Percentiles rank a stretch among this genome's conserved stretches.
phyloP scores from a whole-genome alignment of 2,797 vertebrate genomes.

The Dicrostonyx torquatus region DNA sequence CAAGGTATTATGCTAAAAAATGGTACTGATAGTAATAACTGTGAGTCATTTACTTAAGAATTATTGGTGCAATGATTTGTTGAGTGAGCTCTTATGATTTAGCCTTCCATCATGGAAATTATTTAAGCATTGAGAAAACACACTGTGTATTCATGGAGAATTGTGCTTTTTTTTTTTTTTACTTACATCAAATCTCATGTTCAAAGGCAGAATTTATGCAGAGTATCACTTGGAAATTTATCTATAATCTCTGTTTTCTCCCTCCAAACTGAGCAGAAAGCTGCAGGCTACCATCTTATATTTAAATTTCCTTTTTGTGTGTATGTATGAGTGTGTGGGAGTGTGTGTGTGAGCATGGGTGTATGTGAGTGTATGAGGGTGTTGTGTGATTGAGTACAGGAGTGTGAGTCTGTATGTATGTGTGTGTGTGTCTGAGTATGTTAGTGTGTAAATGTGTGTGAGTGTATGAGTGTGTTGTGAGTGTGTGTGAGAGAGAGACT shows the following conservation, averaged over 20 bases:
- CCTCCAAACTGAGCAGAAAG: constrained; percentile 49
- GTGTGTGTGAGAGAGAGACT: neutral
- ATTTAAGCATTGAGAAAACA: constrained; percentile 63
- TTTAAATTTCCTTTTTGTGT: neutral
- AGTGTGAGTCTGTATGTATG: neutral
- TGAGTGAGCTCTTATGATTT: neutral
- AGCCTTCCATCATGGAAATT: constrained; percentile 43
- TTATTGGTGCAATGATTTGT: constrained; percentile 41
- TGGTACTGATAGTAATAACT: constrained; percentile 25
- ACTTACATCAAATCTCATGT: constrained; percentile 50
- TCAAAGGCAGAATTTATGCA: constrained; percentile 64
- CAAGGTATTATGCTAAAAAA: neutral
- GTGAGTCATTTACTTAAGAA: constrained; percentile 39
- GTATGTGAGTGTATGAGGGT: neutral
- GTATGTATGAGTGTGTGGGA: neutral
- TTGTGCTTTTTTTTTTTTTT: neutral
- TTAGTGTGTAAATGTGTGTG: neutral
- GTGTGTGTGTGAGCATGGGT: neutral
- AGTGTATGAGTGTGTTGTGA: neutral
- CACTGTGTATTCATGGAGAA: neutral
- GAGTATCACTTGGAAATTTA: constrained; percentile 67
- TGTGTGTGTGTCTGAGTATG: neutral
- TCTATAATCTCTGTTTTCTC: constrained; percentile 62
- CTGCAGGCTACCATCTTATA: neutral
- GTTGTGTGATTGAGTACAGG: neutral